phyloP scores from a whole-genome alignment of 2,113 vertebrate genomes.

The Zosterops borbonicus region DNA sequence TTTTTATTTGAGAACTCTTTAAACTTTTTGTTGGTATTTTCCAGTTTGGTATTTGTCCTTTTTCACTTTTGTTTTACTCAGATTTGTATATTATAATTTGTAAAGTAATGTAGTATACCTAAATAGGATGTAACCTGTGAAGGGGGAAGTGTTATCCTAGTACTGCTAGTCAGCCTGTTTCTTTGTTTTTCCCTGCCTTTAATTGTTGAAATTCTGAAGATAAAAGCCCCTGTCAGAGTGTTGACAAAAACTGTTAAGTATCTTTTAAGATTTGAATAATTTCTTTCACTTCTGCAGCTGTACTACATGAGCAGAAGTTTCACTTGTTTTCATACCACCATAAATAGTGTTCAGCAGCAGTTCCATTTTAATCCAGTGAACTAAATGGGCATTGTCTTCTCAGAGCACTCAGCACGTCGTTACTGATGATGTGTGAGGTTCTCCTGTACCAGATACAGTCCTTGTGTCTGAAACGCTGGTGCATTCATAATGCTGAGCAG shows the following conservation, averaged over 20 bases:
- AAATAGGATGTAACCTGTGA: not conserved
- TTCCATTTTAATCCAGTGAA: constrained; percentile 4
- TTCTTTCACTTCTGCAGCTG: not conserved
- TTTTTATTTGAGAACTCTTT: not conserved
- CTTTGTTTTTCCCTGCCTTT: not conserved
- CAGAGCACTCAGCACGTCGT: not conserved
- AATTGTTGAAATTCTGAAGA: not conserved
- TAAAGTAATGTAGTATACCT: not conserved
- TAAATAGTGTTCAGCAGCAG: not conserved
- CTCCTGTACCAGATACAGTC: not conserved
- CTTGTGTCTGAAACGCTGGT: not conserved
- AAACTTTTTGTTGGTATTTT: not conserved
- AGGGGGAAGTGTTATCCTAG: not conserved
- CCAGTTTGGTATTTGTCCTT: not conserved
- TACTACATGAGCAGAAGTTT: not conserved
- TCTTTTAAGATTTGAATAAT: not conserved
- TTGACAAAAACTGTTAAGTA: not conserved
- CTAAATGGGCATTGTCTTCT: not conserved
- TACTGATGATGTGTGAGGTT: not conserved
- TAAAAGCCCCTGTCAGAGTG: not conserved
- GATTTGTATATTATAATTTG: not conserved
- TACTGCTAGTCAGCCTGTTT: not conserved
- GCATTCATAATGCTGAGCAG: not conserved
- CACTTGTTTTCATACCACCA: not conserved
- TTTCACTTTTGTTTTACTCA: not conserved